A percentile compares a stretch with the other conserved stretches of the same genome.
These are phyloP conservation scores for Acanthosepion pharaonis DNA, from an alignment of 2,888 invertebrate species.

Conservation along the genomic window DNA sequence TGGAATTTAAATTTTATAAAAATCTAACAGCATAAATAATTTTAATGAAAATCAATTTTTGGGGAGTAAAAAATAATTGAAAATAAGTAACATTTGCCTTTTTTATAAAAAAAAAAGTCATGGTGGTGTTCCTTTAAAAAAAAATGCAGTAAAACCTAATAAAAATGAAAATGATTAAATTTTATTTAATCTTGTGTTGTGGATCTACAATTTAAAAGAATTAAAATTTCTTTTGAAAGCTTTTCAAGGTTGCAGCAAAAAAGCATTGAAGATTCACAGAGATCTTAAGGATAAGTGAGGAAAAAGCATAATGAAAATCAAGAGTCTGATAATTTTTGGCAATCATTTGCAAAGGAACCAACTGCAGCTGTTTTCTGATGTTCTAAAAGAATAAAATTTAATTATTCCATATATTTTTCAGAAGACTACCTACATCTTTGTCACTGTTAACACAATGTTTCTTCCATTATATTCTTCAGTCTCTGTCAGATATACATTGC, in stretches of 20 bases:
- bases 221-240: background rate
- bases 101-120: background rate
- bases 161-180: background rate
- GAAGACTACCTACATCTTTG: too few relatives aligned
- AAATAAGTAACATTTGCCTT: background rate
- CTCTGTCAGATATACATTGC: too few relatives aligned
- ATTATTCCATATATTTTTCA: too few relatives aligned
- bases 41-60: slow-evolving; percentile 10
- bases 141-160: background rate
- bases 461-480: too few relatives aligned
- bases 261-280: background rate
- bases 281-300: background rate
- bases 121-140: background rate
- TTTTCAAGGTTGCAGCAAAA: background rate
- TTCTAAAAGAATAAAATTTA: too few relatives aligned
- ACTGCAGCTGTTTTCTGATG: too few relatives aligned
- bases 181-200: slow-evolving; percentile 8
- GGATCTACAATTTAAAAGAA: background rate
- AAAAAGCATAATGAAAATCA: background rate
- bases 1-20: background rate
- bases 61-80: background rate
- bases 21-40: background rate
- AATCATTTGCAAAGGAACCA: too few relatives aligned
- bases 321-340: too few relatives aligned
- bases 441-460: too few relatives aligned